phyloP scores from a whole-genome alignment of 2,113 vertebrate species.

The Vidua chalybeata region DNA sequence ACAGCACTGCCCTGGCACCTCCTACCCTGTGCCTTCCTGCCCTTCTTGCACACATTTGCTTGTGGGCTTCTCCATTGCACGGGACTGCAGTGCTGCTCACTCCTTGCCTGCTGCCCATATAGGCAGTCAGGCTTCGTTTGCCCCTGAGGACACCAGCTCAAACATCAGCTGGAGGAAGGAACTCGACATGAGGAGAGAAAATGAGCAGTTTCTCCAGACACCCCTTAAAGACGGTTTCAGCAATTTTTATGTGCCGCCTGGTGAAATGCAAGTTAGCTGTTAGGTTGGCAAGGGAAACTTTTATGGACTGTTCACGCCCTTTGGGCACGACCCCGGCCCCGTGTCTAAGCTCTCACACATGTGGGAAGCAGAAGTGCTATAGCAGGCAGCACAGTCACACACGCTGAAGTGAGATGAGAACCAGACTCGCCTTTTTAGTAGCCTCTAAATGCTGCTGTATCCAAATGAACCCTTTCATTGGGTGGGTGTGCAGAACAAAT shows the following conservation, averaged over 20 bases:
- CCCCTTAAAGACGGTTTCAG: background rate
- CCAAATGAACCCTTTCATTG: background rate
- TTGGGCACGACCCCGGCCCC: background rate
- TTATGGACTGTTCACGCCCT: background rate
- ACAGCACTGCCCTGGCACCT: background rate
- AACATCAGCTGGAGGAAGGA: background rate
- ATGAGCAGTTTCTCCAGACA: background rate
- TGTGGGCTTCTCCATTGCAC: rapidly evolving
- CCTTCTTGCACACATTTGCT: background rate
- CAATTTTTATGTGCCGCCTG: background rate
- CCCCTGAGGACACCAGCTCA: background rate
- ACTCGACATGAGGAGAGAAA: background rate
- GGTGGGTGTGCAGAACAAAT: background rate
- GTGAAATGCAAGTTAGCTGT: background rate
- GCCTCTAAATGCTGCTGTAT: background rate
- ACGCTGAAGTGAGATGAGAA: background rate
- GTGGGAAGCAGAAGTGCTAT: background rate
- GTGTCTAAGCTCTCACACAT: background rate
- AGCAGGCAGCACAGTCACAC: background rate
- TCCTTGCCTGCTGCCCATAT: background rate
- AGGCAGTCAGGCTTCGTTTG: background rate
- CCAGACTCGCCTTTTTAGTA: background rate
- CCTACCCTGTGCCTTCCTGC: background rate
- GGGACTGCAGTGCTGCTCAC: rapidly evolving
- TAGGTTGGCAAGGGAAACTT: background rate